phyloP scores from a whole-genome alignment of 2,113 vertebrate genomes.

The Tricholaema leucomelas region DNA sequence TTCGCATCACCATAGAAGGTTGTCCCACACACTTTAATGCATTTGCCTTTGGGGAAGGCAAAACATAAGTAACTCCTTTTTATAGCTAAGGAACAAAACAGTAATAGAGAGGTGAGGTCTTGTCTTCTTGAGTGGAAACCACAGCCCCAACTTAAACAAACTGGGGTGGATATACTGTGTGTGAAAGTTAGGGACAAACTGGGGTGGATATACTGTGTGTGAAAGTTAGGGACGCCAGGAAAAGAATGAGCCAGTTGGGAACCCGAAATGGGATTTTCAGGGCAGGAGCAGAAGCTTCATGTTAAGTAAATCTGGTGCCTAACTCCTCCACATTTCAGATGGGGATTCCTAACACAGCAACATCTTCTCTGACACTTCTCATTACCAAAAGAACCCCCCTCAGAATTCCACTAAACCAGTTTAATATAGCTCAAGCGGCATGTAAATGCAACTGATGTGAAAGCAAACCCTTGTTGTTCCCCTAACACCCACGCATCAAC shows the following conservation, averaged over 20 bases:
- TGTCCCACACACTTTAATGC: not conserved
- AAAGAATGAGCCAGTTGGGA: fast-evolving
- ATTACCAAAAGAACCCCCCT: not conserved
- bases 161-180: fast-evolving
- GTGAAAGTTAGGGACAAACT: fast-evolving
- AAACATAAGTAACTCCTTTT: not conserved
- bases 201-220: fast-evolving
- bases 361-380: not conserved
- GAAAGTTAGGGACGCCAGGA: not conserved
- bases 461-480: fast-evolving
- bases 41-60: not conserved
- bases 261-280: not conserved
- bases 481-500: too few relatives aligned
- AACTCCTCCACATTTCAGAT: not conserved
- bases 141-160: fast-evolving
- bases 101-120: not conserved
- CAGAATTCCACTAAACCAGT: not conserved
- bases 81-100: not conserved
- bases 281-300: too few relatives aligned
- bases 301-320: too few relatives aligned
- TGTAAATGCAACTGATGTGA: fast-evolving
- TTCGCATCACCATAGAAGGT: not conserved
- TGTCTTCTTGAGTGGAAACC: not conserved
- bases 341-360: not conserved
- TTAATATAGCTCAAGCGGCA: fast-evolving